Conservation (phyloP, 2,797 vertebrate genomes). For the Eupleurogrammus muticus region DNA sequence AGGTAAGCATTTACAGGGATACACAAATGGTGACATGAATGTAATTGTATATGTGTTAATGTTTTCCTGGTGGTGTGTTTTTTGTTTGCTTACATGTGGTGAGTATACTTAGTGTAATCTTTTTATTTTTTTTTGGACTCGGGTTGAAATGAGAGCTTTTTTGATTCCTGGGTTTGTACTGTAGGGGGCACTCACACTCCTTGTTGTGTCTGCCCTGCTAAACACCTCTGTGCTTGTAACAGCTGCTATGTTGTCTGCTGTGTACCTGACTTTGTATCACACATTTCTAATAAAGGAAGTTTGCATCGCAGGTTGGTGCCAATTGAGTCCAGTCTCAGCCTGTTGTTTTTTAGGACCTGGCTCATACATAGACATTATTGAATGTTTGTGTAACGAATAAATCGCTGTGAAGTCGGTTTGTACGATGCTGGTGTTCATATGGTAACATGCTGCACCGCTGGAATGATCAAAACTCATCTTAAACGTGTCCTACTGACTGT, state of each 20-base stretch:
- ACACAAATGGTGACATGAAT: conserved; percentile 9
- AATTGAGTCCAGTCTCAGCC: conserved; percentile 73
- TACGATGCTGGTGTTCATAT: conserved; percentile 9
- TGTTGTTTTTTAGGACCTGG: conserved; percentile 69
- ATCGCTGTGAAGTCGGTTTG: conserved; percentile 1
- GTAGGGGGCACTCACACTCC: conserved; percentile 63
- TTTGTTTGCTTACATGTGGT: conserved; percentile 30
- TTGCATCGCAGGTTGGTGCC: conserved; percentile 75
- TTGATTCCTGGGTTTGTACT: conserved; percentile 57
- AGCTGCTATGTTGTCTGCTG: conserved; percentile 46
- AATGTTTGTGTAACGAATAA: conserved; percentile 17
- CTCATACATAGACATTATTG: conserved; percentile 18
- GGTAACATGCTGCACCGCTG: conserved; percentile 1
- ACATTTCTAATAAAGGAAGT: conserved; percentile 79
- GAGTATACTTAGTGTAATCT: conserved; percentile 44
- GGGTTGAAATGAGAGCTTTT: conserved; percentile 72
- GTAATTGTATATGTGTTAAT: conserved; percentile 8
- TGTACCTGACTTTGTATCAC: conserved; percentile 75
- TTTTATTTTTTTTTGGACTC: conserved; percentile 1
- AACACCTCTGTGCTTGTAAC: conserved; percentile 42
- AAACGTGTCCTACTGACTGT: conserved; percentile 1
- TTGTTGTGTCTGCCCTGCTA: conserved; percentile 35
- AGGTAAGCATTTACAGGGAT: conserved; percentile 88
- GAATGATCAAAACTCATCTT: conserved; percentile 1
- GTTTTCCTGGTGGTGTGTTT: neutral